Conservation (phyloP, 2,888 invertebrate species). For the Lasioglossum zephyrum region DNA sequence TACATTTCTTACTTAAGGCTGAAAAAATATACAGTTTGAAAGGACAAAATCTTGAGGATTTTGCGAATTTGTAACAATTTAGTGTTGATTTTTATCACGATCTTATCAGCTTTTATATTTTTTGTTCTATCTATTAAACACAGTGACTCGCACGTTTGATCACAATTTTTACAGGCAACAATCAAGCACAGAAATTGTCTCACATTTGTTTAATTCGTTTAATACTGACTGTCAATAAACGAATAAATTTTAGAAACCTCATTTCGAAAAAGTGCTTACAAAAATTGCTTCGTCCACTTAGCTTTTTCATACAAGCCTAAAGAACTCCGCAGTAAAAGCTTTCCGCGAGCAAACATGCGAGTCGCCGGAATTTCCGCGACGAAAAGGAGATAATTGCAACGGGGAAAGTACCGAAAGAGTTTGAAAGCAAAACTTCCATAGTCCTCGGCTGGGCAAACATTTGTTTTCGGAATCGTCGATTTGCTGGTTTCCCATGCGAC, state of each 20-base stretch:
- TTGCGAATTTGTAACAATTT: neutral
- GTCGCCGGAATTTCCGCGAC: neutral
- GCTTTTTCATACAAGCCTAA: neutral
- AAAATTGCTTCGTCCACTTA: neutral
- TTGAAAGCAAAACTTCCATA: neutral
- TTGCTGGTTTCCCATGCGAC: neutral
- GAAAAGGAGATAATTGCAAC: constrained; percentile 1
- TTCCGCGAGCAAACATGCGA: neutral
- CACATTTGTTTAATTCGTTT: neutral
- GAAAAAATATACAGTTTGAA: neutral
- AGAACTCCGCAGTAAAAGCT: neutral
- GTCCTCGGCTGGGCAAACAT: neutral
- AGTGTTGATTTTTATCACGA: neutral
- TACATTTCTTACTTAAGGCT: neutral
- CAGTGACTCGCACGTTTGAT: neutral
- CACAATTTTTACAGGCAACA: neutral
- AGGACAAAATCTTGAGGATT: neutral
- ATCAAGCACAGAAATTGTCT: neutral
- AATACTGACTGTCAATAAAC: neutral
- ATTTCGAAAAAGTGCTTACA: neutral
- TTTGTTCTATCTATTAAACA: neutral
- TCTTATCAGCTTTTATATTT: neutral
- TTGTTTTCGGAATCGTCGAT: neutral
- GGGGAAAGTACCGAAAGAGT: neutral
- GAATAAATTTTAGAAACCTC: neutral